Percentiles rank a stretch among this genome's conserved stretches.
These are phyloP conservation scores for Penaeus vannamei DNA, from an alignment of 1,140 invertebrate species.

Conservation along the genomic window DNA sequence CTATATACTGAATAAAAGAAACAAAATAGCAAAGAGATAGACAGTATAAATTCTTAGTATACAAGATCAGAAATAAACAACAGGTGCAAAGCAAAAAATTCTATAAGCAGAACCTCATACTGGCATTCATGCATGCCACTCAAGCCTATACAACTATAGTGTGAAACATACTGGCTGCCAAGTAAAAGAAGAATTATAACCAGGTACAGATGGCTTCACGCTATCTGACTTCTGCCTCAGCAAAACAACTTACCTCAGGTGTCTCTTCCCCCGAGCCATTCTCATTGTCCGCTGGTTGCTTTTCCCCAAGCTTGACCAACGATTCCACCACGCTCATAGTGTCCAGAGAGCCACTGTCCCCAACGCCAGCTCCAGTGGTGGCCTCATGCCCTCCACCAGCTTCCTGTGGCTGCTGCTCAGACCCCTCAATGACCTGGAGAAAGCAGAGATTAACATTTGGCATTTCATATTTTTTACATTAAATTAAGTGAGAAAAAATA, in stretches of 20 bases:
- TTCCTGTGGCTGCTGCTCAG: slow-evolving; percentile 20
- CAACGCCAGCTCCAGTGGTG: slow-evolving; percentile 9
- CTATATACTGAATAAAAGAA: not conserved
- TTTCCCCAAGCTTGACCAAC: slow-evolving; percentile 64
- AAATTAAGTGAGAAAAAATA: no score
- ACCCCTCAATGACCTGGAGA: slow-evolving; percentile 29
- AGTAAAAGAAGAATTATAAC: no score
- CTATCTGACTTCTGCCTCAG: no score
- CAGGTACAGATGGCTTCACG: no score
- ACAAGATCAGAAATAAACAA: not conserved
- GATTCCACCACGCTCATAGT: slow-evolving; percentile 67
- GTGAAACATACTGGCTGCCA: no score
- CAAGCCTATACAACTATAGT: no score
- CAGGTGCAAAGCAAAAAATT: not conserved
- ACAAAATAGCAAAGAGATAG: not conserved
- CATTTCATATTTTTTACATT: not conserved
- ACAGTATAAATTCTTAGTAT: not conserved
- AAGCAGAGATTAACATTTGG: no score
- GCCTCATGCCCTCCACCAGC: slow-evolving; percentile 7
- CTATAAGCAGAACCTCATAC: no score
- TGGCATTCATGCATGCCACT: no score
- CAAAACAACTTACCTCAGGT: slow-evolving; percentile 46
- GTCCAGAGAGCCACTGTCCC: slow-evolving; percentile 60
- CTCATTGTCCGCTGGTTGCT: slow-evolving; percentile 57
- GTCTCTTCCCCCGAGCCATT: slow-evolving; percentile 53